Percentiles rank a stretch among this genome's conserved stretches.
These are phyloP conservation scores for Catostylus mosaicus DNA, from an alignment of 30 jellyfish, hydroid and myxozoan species.

Conservation along the genomic window DNA sequence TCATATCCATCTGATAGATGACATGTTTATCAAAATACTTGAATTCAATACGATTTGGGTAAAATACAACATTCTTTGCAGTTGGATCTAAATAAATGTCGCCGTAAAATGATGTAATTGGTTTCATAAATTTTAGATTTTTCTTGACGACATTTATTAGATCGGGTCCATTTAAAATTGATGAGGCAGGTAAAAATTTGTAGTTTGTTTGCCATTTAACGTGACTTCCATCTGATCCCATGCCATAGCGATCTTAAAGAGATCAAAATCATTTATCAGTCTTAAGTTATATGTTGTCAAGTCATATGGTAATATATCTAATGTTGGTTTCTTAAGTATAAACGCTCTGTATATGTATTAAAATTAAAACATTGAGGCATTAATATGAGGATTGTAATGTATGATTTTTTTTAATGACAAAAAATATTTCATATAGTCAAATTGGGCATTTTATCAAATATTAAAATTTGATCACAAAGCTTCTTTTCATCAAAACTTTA, in stretches of 20 bases:
- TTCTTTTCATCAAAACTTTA: too few relatives aligned
- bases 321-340: too few relatives aligned
- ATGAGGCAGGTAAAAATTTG: not conserved
- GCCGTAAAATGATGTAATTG: not conserved
- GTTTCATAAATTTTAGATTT: not conserved
- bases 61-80: not conserved
- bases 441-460: too few relatives aligned
- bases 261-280: too few relatives aligned
- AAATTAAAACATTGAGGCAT: too few relatives aligned
- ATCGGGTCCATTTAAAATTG: not conserved
- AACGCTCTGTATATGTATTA: too few relatives aligned
- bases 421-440: too few relatives aligned
- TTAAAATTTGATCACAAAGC: too few relatives aligned
- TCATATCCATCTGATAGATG: not conserved
- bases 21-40: constrained; percentile 17
- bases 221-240: not conserved
- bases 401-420: too few relatives aligned
- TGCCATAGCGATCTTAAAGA: not conserved
- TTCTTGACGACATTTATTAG: not conserved
- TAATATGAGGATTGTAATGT: too few relatives aligned
- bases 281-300: too few relatives aligned
- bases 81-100: not conserved
- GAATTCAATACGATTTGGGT: not conserved
- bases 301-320: too few relatives aligned
- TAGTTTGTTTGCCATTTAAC: constrained; percentile 2